These are phyloP conservation scores for Eueides isabella DNA, from an alignment of 1,140 invertebrate species.

Conservation along the genomic window DNA sequence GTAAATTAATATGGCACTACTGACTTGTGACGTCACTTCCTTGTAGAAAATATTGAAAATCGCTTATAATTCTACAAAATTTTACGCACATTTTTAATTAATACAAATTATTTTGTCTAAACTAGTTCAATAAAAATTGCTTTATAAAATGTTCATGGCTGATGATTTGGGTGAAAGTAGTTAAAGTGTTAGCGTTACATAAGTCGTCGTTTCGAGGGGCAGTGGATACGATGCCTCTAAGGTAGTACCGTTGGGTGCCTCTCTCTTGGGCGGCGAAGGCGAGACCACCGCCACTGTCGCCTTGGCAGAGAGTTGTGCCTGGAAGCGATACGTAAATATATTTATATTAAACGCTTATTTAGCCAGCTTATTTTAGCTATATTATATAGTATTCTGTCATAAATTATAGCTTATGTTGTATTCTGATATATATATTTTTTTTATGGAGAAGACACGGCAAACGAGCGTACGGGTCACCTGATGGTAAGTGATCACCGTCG, in stretches of 20 bases:
- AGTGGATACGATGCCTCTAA: conserved; percentile 63
- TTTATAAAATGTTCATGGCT: conserved; percentile 58
- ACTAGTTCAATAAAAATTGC: conserved; percentile 21
- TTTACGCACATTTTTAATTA: neutral
- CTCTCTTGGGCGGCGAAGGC: conserved; percentile 49
- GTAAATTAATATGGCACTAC: neutral
- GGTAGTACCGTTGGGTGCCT: conserved; percentile 48
- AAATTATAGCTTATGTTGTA: no score
- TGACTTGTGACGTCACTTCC: neutral
- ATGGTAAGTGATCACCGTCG: no score
- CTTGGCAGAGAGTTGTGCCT: conserved; percentile 63
- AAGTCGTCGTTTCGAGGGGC: conserved; percentile 47
- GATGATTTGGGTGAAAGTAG: conserved; percentile 58
- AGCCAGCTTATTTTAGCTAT: no score
- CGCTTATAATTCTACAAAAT: neutral
- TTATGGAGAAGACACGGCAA: no score
- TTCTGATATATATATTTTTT: no score
- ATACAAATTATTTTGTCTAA: no score
- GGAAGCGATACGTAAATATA: neutral
- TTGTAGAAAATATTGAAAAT: neutral
- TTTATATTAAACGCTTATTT: no score
- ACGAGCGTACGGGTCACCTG: no score
- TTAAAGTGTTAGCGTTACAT: conserved; percentile 52
- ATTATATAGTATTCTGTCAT: no score
- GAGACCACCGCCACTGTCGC: conserved; percentile 68